Evolutionary conservation across 2,113 vertebrate genomes (phyloP).

Genomic region (Cyprinodon variegatus): DNA sequence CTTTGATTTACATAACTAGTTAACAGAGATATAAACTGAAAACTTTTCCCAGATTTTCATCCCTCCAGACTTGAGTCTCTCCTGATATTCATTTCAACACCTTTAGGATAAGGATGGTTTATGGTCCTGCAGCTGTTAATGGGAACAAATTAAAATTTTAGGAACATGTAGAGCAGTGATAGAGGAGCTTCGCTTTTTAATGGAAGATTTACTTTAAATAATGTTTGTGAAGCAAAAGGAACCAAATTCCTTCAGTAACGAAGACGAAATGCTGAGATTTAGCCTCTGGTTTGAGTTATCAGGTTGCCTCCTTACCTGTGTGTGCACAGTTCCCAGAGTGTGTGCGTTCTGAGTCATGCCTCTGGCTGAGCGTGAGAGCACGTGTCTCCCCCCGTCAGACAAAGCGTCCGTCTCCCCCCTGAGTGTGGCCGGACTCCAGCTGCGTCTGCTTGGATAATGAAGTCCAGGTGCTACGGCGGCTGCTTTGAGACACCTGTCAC

Average conservation of each 20-base stretch:
- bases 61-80: too few species aligned
- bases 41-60: background rate
- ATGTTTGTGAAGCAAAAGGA: background rate
- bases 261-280: background rate
- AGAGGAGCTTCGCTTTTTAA: background rate
- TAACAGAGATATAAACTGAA: background rate
- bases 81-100: background rate
- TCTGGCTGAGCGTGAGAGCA: constrained; percentile 43
- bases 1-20: too few species aligned
- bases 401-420: constrained; percentile 37
- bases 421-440: constrained; percentile 73
- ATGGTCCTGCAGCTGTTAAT: background rate
- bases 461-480: constrained; percentile 82
- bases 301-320: constrained; percentile 28
- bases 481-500: constrained; percentile 85
- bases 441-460: constrained; percentile 83
- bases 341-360: constrained; percentile 34
- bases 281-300: background rate
- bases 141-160: background rate
- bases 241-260: background rate
- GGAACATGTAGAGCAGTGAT: background rate
- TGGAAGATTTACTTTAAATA: too few species aligned
- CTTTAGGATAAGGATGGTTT: background rate
- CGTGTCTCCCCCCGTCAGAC: constrained; percentile 51
- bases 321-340: background rate